phyloP scores from a whole-genome alignment of 2,113 vertebrate species.

The Gavia stellata region DNA sequence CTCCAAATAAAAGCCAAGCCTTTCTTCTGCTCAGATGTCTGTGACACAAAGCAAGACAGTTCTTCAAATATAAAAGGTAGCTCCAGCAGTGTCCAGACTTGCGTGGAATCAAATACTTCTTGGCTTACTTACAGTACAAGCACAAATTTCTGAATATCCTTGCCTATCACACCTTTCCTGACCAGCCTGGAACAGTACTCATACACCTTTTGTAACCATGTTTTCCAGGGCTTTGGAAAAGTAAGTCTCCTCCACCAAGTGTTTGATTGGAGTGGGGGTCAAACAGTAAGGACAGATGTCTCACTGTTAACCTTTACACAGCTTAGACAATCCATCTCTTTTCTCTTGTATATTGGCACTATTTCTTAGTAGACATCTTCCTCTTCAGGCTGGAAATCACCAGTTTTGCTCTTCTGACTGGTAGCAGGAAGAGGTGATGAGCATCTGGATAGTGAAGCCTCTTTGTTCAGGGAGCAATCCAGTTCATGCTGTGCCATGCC shows the following conservation, averaged over 20 bases:
- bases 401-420: neutral
- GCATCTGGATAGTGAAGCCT: neutral
- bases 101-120: neutral
- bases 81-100: neutral
- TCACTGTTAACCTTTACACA: neutral
- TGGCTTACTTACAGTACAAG: neutral
- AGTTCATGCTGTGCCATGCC: neutral
- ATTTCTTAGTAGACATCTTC: neutral
- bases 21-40: neutral
- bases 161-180: neutral
- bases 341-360: neutral
- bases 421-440: neutral
- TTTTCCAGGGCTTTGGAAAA: neutral
- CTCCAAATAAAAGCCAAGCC: neutral
- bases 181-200: neutral
- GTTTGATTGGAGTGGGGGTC: neutral
- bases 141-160: neutral
- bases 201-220: rapidly evolving
- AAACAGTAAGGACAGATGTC: neutral
- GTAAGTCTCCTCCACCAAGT: neutral
- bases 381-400: neutral
- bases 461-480: neutral
- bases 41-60: neutral
- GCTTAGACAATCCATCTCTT: neutral
- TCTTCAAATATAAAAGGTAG: neutral